Evolutionary conservation across 2,113 vertebrate genomes (phyloP).

Genomic region (Pygoscelis antarcticus): DNA sequence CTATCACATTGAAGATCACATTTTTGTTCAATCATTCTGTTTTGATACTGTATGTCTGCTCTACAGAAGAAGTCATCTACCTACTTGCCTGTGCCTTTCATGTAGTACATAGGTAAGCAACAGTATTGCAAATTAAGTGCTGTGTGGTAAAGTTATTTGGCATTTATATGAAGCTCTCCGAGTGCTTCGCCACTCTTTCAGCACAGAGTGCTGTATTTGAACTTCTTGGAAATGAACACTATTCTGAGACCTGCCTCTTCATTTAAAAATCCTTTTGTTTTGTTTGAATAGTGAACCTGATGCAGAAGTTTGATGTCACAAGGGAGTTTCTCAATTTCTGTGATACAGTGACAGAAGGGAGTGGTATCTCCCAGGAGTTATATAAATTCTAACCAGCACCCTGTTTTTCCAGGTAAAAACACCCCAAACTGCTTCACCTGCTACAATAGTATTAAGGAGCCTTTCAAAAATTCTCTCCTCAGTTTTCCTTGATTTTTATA

Average conservation of each 20-base stretch:
- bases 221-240: background rate
- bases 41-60: background rate
- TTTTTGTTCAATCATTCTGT: background rate
- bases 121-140: background rate
- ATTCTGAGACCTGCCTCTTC: background rate
- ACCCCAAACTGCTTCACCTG: accelerated
- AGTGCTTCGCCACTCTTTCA: background rate
- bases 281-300: background rate
- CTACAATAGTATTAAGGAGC: background rate
- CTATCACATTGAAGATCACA: background rate
- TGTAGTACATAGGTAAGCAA: background rate
- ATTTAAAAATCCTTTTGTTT: background rate
- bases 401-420: background rate
- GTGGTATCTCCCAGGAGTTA: background rate
- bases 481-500: background rate
- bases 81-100: background rate
- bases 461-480: background rate
- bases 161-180: background rate
- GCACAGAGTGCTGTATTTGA: background rate
- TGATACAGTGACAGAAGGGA: background rate
- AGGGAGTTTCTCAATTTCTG: background rate
- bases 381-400: background rate
- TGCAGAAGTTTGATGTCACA: background rate
- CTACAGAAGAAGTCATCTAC: background rate
- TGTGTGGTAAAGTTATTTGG: background rate